These are phyloP conservation scores for Eucera pruinosa DNA, from an alignment of 2,888 invertebrate genomes.

Conservation along the genomic window DNA sequence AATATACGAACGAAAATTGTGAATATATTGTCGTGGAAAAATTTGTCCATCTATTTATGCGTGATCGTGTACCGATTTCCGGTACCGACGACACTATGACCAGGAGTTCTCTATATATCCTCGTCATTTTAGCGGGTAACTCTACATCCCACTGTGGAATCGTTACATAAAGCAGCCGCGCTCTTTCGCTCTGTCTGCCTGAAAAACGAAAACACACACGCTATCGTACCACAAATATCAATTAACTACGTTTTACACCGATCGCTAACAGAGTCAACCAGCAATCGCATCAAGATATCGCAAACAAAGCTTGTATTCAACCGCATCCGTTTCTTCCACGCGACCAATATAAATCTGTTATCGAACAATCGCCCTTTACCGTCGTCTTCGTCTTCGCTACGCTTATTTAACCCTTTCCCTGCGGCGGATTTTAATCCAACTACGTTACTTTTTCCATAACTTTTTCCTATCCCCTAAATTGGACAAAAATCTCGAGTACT, in stretches of 20 bases:
- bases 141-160: slow-evolving; percentile 68
- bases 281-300: not conserved
- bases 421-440: no score
- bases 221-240: slow-evolving; percentile 4
- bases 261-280: not conserved
- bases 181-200: slow-evolving; percentile 70
- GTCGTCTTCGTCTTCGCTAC: not conserved
- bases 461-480: no score
- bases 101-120: slow-evolving; percentile 70
- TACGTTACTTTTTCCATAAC: no score
- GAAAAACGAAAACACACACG: slow-evolving; percentile 43
- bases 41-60: slow-evolving; percentile 66
- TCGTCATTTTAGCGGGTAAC: slow-evolving; percentile 72
- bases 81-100: slow-evolving; percentile 68
- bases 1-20: slow-evolving; percentile 60
- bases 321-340: not conserved
- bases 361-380: not conserved
- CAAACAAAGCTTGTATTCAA: slow-evolving; percentile 7
- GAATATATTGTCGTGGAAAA: slow-evolving; percentile 60
- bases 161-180: slow-evolving; percentile 67
- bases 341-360: slow-evolving; percentile 19
- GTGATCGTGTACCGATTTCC: slow-evolving; percentile 71
- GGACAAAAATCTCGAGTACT: no score
- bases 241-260: not conserved
- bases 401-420: no score